Conservation (phyloP, 2,113 vertebrate genomes). For the Phaethon lepturus region DNA sequence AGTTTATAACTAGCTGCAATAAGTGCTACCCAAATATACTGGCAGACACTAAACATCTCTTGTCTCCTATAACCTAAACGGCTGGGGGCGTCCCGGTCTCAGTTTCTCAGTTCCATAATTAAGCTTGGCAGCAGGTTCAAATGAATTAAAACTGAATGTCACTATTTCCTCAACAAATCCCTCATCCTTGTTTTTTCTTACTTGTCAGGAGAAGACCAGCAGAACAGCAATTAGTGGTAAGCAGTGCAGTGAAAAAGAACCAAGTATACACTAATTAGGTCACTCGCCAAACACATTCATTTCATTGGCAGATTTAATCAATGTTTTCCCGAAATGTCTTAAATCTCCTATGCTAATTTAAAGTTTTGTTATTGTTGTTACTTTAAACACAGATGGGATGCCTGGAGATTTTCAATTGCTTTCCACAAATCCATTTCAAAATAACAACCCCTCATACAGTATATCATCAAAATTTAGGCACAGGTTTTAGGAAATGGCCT, state of each 20-base stretch:
- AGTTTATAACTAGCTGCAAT: conserved; percentile 30
- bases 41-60: conserved; percentile 10
- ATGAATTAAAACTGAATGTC: conserved; percentile 78
- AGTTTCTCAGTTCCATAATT: conserved; percentile 69
- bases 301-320: conserved; percentile 77
- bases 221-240: conserved; percentile 77
- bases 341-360: conserved; percentile 72
- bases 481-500: conserved; percentile 51
- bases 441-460: conserved; percentile 46
- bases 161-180: conserved; percentile 76
- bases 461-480: conserved; percentile 46
- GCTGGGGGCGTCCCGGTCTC: conserved; percentile 45
- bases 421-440: conserved; percentile 59
- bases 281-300: conserved; percentile 74
- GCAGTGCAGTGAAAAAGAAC: conserved; percentile 75
- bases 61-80: conserved; percentile 34
- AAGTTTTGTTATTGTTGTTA: conserved; percentile 75
- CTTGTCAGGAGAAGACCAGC: conserved; percentile 75
- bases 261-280: conserved; percentile 78
- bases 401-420: conserved; percentile 71
- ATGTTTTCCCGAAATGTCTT: conserved; percentile 78
- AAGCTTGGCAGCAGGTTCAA: conserved; percentile 76
- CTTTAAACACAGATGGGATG: conserved; percentile 75
- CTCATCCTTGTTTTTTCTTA: conserved; percentile 75
- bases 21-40: conserved; percentile 27